These are phyloP conservation scores for Diadumene lineata DNA, from an alignment of 92 coral and sea anemone species.

Conservation along the genomic window DNA sequence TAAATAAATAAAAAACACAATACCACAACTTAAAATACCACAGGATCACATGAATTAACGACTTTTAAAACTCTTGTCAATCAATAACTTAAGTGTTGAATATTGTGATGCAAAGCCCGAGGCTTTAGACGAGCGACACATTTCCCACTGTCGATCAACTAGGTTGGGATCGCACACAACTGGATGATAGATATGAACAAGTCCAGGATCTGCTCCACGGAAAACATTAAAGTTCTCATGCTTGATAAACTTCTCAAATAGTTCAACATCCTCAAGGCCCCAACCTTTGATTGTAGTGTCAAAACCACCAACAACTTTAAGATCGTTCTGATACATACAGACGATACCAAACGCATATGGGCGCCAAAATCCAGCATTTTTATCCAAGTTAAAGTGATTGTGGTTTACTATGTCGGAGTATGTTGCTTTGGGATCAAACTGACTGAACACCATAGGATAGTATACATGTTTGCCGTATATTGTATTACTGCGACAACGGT, in stretches of 20 bases:
- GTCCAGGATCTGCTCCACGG: constrained; percentile 94
- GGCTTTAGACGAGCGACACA: constrained; percentile 86
- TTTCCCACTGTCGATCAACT: constrained; percentile 73
- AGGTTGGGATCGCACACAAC: constrained; percentile 81
- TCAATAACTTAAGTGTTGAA: constrained; percentile 58
- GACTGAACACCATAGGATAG: constrained; percentile 96
- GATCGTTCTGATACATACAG: constrained; percentile 80
- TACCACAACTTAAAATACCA: no score
- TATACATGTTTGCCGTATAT: constrained; percentile 78
- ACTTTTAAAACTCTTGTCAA: constrained; percentile 51
- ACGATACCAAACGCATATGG: constrained; percentile 92
- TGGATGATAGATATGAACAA: constrained; percentile 87
- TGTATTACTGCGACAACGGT: constrained; percentile 90
- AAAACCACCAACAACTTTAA: constrained; percentile 86
- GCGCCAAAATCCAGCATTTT: constrained; percentile 94
- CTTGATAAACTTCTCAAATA: constrained; percentile 88
- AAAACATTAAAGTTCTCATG: constrained; percentile 68
- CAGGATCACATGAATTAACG: constrained; percentile 31
- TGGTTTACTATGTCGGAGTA: constrained; percentile 43
- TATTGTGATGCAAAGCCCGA: constrained; percentile 76
- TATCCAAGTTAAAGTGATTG: constrained; percentile 57
- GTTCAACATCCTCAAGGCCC: constrained; percentile 96
- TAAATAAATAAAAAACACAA: no score
- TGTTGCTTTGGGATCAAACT: constrained; percentile 79
- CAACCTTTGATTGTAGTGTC: constrained; percentile 95